Conservation (phyloP, 1,140 invertebrate genomes). For the Adelges cooleyi region DNA sequence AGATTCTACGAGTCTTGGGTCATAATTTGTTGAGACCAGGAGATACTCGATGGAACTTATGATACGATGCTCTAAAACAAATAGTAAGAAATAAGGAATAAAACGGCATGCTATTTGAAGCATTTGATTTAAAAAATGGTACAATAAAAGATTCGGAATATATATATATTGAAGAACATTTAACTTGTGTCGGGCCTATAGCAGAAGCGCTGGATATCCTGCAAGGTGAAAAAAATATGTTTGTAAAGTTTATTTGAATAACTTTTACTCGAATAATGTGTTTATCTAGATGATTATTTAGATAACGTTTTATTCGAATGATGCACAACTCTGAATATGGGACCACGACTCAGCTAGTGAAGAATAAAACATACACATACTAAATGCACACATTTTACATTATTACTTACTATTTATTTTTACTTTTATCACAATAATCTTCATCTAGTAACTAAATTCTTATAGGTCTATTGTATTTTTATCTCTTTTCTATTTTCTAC, state of each 20-base stretch:
- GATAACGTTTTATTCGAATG: too few relatives aligned
- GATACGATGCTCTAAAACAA: neutral
- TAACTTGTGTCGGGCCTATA: neutral
- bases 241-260: neutral
- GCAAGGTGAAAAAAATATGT: neutral
- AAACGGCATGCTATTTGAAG: neutral
- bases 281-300: too few relatives aligned
- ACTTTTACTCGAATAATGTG: too few relatives aligned
- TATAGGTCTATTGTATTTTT: too few relatives aligned
- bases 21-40: neutral
- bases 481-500: too few relatives aligned
- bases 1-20: neutral
- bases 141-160: neutral
- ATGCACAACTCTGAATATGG: too few relatives aligned
- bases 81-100: neutral
- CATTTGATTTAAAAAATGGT: neutral
- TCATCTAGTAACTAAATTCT: too few relatives aligned
- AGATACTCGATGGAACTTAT: neutral
- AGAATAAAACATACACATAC: too few relatives aligned
- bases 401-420: too few relatives aligned
- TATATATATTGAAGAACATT: neutral
- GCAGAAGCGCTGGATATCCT: neutral
- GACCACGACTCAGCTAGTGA: too few relatives aligned
- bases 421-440: too few relatives aligned
- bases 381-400: too few relatives aligned